Evolutionary conservation across 2,888 invertebrate genomes (phyloP).

Genomic region (Dyspetes luteomarginatus): DNA sequence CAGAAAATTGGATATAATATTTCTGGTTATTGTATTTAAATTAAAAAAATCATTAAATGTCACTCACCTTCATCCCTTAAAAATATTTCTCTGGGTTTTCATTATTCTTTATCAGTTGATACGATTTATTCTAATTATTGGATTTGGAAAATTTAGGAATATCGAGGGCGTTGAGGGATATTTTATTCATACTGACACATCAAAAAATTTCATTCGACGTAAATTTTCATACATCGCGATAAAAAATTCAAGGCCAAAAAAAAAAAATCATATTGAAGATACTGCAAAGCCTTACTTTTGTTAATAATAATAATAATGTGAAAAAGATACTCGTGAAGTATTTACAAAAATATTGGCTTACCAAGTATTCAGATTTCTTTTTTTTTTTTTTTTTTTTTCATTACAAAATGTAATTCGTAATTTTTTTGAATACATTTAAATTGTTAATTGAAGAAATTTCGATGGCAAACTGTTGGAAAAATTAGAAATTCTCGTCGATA

Average conservation of each 20-base stretch:
- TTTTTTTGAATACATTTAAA: too few species aligned
- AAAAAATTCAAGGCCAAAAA: too few species aligned
- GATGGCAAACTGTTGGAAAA: too few species aligned
- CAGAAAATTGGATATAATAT: too few species aligned
- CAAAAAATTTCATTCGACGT: neutral
- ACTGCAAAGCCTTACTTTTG: neutral
- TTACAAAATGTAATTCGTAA: neutral
- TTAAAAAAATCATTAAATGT: neutral
- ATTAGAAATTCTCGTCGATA: too few species aligned
- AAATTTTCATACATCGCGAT: neutral
- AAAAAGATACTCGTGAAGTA: too few species aligned
- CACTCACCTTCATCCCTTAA: neutral
- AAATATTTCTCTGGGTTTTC: neutral
- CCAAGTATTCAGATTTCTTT: neutral
- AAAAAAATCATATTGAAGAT: neutral
- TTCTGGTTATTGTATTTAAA: too few species aligned
- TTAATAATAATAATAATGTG: neutral
- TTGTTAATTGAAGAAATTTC: too few species aligned
- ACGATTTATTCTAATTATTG: neutral
- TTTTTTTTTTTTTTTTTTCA: neutral
- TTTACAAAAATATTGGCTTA: neutral
- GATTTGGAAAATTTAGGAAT: neutral
- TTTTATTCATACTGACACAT: neutral
- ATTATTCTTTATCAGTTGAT: neutral
- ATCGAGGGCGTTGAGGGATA: neutral